A percentile compares a stretch with the other conserved stretches of the same genome.
Conservation (phyloP, 2,113 vertebrate species). For the Halcyon malimbica region DNA sequence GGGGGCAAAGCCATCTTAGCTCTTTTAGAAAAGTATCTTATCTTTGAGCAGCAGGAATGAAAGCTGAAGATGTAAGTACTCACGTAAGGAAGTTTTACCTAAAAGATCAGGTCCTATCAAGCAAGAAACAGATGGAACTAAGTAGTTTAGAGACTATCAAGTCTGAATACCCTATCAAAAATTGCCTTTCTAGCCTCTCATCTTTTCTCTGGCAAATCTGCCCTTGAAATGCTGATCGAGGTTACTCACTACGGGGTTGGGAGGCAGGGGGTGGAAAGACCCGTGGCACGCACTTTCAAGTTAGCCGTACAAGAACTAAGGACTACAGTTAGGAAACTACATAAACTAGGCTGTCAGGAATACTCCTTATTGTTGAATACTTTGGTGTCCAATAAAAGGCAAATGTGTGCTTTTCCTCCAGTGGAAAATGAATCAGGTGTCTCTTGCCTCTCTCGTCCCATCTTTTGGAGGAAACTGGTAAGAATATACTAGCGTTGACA, state of each 20-base stretch:
- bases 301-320: neutral
- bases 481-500: neutral
- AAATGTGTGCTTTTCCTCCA: neutral
- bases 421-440: neutral
- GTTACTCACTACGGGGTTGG: neutral
- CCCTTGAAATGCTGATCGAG: neutral
- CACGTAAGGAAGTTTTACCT: neutral
- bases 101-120: neutral
- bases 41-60: neutral
- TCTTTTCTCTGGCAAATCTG: neutral
- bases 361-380: neutral
- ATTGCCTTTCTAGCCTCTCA: neutral
- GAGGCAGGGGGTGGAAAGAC: neutral
- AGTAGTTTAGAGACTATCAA: neutral
- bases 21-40: neutral
- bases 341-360: neutral
- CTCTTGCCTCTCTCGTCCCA: neutral
- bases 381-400: neutral
- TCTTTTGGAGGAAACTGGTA: neutral
- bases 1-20: neutral
- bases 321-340: neutral
- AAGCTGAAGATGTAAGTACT: neutral
- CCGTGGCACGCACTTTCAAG: neutral
- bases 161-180: neutral
- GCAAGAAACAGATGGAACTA: neutral